Evolutionary conservation across 2,113 vertebrate species (phyloP), one percentile per base, ranked within the genome.

Genomic region (Lepidothrix coronata): DNA sequence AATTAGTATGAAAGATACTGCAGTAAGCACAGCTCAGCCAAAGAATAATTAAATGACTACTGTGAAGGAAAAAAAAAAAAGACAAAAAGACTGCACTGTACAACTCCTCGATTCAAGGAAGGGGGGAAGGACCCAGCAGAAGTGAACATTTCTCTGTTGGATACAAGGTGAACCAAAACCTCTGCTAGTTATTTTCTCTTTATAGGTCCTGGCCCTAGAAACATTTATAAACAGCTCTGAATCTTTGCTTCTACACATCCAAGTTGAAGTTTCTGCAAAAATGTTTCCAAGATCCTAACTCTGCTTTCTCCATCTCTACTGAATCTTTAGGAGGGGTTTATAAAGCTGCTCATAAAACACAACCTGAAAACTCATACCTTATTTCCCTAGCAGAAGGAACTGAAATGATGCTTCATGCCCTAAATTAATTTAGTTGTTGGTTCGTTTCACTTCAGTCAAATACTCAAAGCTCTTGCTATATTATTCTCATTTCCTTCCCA

Each of bases 41-140:
- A 96, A 89, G 77, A 96, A 93, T 96, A 85, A 95, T 85, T 88
- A 93, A 94, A 91, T 88, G 13, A 92, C 37, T 92, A 43, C 55
- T 70, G n/a, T 43, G 14, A 8, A 4, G 12, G 8, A 25, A 14
- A 31, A 33, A 46, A 14, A 59, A 44, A 46, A 65, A 59, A 51
- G 5, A 35, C 4, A 52, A 52, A 78, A 61, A 3, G 1, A 66
- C 31, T 58, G 68, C 74, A 52, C 18, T 31, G 59, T 82, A 9
- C 28, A 41, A 90, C 39, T 14, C 33, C 43, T 74, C 68, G 48
- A 2, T 58, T 90, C 0, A 1, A 31, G 43, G 61, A 57, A 54
- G 48, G 1, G 9, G 11, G 21, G 51, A 8, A 80, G 67, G 49
- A 85, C 28, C 21, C 79, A 75, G 58, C n/a, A 83, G 27, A 70